phyloP scores from a whole-genome alignment of 1,140 invertebrate genomes.

The Linepithema humile region DNA sequence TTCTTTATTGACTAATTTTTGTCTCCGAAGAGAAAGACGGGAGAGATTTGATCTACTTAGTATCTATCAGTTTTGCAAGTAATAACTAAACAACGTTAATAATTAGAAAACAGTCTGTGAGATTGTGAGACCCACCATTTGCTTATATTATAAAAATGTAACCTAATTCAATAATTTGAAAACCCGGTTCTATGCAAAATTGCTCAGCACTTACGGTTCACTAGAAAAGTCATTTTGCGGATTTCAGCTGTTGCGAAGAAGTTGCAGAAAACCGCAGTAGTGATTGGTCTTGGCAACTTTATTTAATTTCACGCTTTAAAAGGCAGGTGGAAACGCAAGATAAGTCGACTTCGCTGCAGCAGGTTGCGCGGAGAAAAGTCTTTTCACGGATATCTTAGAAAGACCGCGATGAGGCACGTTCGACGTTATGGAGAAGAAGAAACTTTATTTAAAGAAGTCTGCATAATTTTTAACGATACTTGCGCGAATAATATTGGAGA shows the following conservation, averaged over 20 bases:
- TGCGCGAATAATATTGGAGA: background rate
- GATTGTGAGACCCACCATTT: background rate
- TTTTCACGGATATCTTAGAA: constrained; percentile 40
- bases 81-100: background rate
- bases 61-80: background rate
- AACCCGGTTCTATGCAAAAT: background rate
- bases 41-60: background rate
- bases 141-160: background rate
- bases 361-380: constrained; percentile 35
- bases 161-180: constrained; percentile 21
- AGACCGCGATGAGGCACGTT: background rate
- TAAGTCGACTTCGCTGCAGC: constrained; percentile 5
- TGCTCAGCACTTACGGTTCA: background rate
- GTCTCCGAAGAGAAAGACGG: no score
- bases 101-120: background rate
- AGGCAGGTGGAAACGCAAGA: constrained; percentile 29
- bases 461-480: background rate
- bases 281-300: constrained; percentile 49
- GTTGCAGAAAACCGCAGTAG: constrained; percentile 8
- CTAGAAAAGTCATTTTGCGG: constrained; percentile 19
- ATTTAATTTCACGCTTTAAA: constrained; percentile 46
- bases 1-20: background rate
- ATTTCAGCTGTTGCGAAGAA: constrained; percentile 29
- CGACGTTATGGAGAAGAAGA: background rate
- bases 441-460: background rate